Base-by-base conservation (phyloP, 2,888 invertebrate species). In the Adineta ricciae region DNA sequence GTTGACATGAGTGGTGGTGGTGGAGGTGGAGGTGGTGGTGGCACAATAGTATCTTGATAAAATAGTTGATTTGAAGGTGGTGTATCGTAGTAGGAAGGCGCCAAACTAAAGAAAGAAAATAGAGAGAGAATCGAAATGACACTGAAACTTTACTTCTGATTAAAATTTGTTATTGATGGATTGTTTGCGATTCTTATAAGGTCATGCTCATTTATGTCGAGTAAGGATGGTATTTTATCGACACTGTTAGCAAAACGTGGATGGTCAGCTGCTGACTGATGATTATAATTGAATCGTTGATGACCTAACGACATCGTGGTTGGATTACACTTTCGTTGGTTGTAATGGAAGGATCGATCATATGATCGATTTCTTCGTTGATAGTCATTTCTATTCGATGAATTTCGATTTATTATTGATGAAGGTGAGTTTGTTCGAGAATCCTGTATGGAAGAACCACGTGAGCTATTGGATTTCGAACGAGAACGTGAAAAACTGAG, bases 211-310 rank as follows among this genome's bases (percentile, higher is more conserved):
- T 8, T 5, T 8, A 8, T 46, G 46, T 46, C 46, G 11, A 46
- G 11, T 46, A 46, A 46, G 11, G 41, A 24, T 3, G 78, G 36
- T 78, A 24, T 41, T 78, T 8, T n/a, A 38, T n/a, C 21, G 0
- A 41, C 7, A n/a, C 41, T 78, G 41, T 46, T 46, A 5, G 24
- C 4, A 78, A 41, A 78, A n/a, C 78, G 78, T 41, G 78, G 78
- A 78, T 78, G 78, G 24, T 78, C n/a, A 41, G 41, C 41, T 11
- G 41, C 38, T n/a, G 41, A 41, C 41, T 78, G 78, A 41, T 78
- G 78, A 41, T 78, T 78, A 41, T 78, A 78, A 41, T 78, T 78
- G 41, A 78, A 78, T 78, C 78, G 7, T 78, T 38, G 38, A 41
- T 78, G 78, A 64, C 32, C 16, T 41, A 14, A 41, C 38, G 16